These are phyloP conservation scores for Nephrocerus scutellatus DNA, from an alignment of 2,888 invertebrate genomes.

Conservation along the genomic window DNA sequence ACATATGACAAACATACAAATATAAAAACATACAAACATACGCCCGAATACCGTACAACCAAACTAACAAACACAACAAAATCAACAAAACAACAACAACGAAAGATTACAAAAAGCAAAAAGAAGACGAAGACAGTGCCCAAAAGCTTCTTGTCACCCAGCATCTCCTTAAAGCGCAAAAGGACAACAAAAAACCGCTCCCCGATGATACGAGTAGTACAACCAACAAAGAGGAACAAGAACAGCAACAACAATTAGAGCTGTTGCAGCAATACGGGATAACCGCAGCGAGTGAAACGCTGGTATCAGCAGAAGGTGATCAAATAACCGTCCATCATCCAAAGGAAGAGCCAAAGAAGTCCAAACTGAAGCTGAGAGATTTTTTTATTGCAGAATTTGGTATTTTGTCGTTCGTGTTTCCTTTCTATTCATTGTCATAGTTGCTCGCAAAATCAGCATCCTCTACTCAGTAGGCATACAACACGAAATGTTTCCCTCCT, in stretches of 20 bases:
- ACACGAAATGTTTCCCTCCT: too few relatives aligned
- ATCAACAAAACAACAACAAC: too few relatives aligned
- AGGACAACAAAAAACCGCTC: too few relatives aligned
- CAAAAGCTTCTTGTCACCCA: conserved; percentile 42
- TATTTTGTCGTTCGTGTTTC: conserved; percentile 46
- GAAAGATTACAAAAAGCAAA: conserved; percentile 44
- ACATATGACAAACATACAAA: too few relatives aligned
- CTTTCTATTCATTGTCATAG: too few relatives aligned
- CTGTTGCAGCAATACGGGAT: conserved; percentile 38
- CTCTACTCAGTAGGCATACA: too few relatives aligned
- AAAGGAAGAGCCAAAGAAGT: conserved; percentile 70
- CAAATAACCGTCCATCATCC: conserved; percentile 54
- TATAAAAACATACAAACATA: too few relatives aligned
- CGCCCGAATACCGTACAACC: too few relatives aligned
- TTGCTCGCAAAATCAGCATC: too few relatives aligned
- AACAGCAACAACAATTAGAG: conserved; percentile 37
- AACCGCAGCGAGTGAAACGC: conserved; percentile 40
- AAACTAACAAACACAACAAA: too few relatives aligned
- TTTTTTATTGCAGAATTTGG: conserved; percentile 79
- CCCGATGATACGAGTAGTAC: conserved; percentile 26
- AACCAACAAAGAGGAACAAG: conserved; percentile 30
- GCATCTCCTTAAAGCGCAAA: conserved; percentile 29
- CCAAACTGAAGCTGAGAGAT: conserved; percentile 76
- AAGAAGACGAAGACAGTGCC: conserved; percentile 43
- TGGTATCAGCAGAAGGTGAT: conserved; percentile 44